phyloP scores from a whole-genome alignment of 2,113 vertebrate species.

The Myotis brandtii region DNA sequence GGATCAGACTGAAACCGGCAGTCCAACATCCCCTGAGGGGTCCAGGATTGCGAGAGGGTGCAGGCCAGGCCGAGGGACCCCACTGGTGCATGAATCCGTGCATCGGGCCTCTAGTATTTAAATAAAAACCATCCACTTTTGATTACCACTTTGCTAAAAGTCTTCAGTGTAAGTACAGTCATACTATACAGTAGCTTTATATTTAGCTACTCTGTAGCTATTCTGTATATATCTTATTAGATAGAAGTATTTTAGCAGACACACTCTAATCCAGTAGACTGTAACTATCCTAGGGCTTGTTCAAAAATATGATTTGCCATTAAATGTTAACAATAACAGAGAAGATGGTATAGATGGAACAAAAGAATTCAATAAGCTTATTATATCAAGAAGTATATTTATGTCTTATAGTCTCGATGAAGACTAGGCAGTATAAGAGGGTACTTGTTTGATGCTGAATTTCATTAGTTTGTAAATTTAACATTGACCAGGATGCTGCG shows the following conservation, averaged over 20 bases:
- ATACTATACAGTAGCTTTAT: background rate
- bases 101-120: background rate
- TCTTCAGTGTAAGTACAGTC: background rate
- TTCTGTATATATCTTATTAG: background rate
- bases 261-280: background rate
- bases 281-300: background rate
- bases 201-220: background rate
- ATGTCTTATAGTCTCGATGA: background rate
- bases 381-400: background rate
- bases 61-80: too few species aligned
- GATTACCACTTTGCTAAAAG: background rate
- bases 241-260: background rate
- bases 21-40: too few species aligned
- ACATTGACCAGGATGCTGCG: background rate
- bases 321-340: background rate
- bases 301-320: background rate
- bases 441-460: background rate
- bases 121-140: conserved; percentile 22
- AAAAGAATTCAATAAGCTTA: conserved; percentile 30
- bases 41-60: too few species aligned
- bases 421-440: background rate
- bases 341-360: background rate
- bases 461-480: conserved; percentile 38
- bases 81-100: too few species aligned
- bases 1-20: too few species aligned